Evolutionary conservation across 2,888 invertebrate genomes (phyloP).

Genomic region (Cremastobaeus sp.): DNA sequence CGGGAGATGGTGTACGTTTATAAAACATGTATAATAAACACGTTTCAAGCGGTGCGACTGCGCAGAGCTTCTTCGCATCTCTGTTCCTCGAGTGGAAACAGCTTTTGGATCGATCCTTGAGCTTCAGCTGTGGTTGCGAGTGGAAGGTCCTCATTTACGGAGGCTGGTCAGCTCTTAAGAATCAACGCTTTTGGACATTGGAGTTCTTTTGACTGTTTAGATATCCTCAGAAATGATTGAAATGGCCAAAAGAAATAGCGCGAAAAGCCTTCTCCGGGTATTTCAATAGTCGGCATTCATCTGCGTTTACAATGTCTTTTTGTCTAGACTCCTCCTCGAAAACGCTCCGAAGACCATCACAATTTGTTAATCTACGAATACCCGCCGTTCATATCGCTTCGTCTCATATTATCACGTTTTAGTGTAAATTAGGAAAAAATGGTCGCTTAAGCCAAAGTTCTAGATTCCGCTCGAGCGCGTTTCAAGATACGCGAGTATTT

Average conservation of each 20-base stretch:
- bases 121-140: slow-evolving; percentile 65
- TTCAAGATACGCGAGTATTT: background rate
- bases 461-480: background rate
- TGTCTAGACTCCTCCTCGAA: too few species aligned
- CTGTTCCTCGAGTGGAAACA: slow-evolving; percentile 50
- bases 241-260: too few species aligned
- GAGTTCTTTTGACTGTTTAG: background rate
- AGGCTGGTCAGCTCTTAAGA: slow-evolving; percentile 56
- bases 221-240: background rate
- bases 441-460: too few species aligned
- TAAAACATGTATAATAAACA: slow-evolving; percentile 70
- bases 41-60: slow-evolving; percentile 56
- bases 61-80: slow-evolving; percentile 39
- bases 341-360: too few species aligned
- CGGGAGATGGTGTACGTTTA: slow-evolving; percentile 61
- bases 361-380: too few species aligned
- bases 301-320: too few species aligned
- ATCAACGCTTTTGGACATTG: slow-evolving; percentile 21
- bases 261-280: too few species aligned
- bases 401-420: too few species aligned
- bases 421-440: too few species aligned
- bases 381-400: too few species aligned
- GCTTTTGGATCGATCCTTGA: slow-evolving; percentile 66
- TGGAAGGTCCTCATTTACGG: slow-evolving; percentile 55
- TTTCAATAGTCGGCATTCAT: too few species aligned